Evolutionary conservation across 2,888 invertebrate species (phyloP).

Genomic region (Polydesmus complanatus): DNA sequence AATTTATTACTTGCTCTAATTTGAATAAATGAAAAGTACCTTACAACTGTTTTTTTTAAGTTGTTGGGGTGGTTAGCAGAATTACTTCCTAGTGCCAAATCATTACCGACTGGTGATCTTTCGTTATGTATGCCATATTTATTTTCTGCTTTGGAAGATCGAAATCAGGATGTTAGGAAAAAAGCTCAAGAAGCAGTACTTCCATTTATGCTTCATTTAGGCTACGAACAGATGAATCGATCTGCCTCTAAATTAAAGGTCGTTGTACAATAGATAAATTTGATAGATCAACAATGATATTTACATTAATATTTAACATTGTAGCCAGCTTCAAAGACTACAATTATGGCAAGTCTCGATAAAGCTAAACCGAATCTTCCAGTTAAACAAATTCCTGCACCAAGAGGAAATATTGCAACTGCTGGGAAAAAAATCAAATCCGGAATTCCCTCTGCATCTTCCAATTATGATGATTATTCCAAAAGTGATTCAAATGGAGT

Average conservation of each 20-base stretch:
- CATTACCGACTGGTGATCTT: constrained; percentile 42
- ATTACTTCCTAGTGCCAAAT: constrained; percentile 48
- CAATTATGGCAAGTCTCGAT: constrained; percentile 61
- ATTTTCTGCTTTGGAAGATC: constrained; percentile 72
- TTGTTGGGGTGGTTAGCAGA: constrained; percentile 74
- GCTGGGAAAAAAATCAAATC: background rate
- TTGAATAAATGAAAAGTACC: background rate
- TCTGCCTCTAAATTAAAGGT: constrained; percentile 67
- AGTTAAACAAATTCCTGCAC: constrained; percentile 47
- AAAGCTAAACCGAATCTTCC: constrained; percentile 74
- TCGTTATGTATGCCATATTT: constrained; percentile 58
- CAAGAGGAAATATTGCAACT: constrained; percentile 10
- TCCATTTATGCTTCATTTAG: constrained; percentile 83
- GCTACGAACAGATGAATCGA: constrained; percentile 62
- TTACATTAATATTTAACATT: constrained; percentile 13
- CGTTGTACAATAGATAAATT: constrained; percentile 15
- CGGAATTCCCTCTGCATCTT: background rate
- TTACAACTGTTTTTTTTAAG: constrained; percentile 16
- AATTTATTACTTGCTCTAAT: background rate
- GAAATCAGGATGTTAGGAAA: constrained; percentile 80
- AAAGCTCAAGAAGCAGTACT: constrained; percentile 76
- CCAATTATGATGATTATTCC: background rate
- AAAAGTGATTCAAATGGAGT: background rate
- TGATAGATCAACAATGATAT: background rate
- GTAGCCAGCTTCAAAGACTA: constrained; percentile 36